phyloP scores from a whole-genome alignment of 2,797 vertebrate genomes.

The Acanthurus tractus region DNA sequence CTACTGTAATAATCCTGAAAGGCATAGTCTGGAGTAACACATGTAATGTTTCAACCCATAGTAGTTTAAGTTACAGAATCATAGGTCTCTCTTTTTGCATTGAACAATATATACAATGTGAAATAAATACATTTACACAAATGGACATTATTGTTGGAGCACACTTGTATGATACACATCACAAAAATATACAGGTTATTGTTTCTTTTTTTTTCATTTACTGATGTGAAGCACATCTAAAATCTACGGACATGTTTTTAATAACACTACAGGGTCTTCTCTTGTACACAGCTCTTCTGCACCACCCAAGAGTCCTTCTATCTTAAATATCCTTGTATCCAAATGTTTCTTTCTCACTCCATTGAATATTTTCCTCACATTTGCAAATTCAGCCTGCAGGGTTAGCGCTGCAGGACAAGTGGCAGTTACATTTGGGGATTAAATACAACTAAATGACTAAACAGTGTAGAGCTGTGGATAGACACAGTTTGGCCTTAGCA shows the following conservation, averaged over 20 bases:
- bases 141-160: slow-evolving; percentile 99
- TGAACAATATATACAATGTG: slow-evolving; percentile 99
- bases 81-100: slow-evolving; percentile 99
- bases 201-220: slow-evolving; percentile 86
- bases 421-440: slow-evolving; percentile 91
- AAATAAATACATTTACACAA: slow-evolving; percentile 99
- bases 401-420: slow-evolving; percentile 85
- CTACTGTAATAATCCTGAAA: slow-evolving; percentile 99
- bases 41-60: slow-evolving; percentile 97
- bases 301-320: slow-evolving; percentile 63
- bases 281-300: slow-evolving; percentile 92
- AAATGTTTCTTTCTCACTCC: slow-evolving; percentile 74
- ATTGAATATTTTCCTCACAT: slow-evolving; percentile 84
- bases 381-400: slow-evolving; percentile 90
- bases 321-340: slow-evolving; percentile 56
- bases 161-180: slow-evolving; percentile 99
- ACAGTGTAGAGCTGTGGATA: slow-evolving; percentile 68
- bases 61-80: slow-evolving; percentile 99
- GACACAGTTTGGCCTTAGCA: slow-evolving; percentile 66
- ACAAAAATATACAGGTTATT: slow-evolving; percentile 99
- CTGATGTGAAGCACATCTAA: slow-evolving; percentile 99
- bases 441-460: slow-evolving; percentile 91
- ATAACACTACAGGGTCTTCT: slow-evolving; percentile 91
- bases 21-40: slow-evolving; percentile 99
- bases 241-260: slow-evolving; percentile 97